phyloP scores from a whole-genome alignment of 2,888 invertebrate species.

The Cerastis leucographa region DNA sequence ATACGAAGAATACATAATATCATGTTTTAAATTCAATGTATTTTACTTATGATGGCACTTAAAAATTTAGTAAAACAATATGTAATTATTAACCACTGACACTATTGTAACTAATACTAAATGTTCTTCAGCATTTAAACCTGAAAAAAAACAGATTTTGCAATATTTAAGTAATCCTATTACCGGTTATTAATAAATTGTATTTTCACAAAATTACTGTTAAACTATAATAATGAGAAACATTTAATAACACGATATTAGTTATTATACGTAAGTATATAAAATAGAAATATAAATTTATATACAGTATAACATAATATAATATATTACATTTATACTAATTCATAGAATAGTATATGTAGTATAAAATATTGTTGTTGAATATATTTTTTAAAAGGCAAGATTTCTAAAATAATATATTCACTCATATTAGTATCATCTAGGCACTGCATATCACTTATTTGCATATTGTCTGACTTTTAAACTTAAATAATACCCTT shows the following conservation, averaged over 20 bases:
- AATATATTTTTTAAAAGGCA: conserved; percentile 47
- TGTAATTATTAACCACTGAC: conserved; percentile 3
- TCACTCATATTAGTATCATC: conserved; percentile 35
- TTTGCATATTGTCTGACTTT: conserved; percentile 55
- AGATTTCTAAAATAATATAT: conserved; percentile 55
- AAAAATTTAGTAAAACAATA: conserved; percentile 27
- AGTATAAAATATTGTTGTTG: conserved; percentile 47
- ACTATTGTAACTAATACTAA: conserved; percentile 37
- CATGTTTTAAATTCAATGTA: conserved; percentile 51
- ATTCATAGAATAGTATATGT: conserved; percentile 57
- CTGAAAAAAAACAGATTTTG: conserved; percentile 12
- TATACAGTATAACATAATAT: conserved; percentile 40
- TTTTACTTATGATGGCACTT: conserved; percentile 57
- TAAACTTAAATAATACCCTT: conserved; percentile 48
- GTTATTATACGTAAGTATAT: conserved; percentile 43
- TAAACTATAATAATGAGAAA: conserved; percentile 47
- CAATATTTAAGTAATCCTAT: conserved; percentile 12
- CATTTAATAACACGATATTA: conserved; percentile 48
- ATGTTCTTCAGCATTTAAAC: conserved; percentile 17
- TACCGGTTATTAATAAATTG: conserved; percentile 32
- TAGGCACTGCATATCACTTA: conserved; percentile 62
- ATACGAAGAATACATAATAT: conserved; percentile 39
- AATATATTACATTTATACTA: conserved; percentile 54
- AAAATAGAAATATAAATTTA: conserved; percentile 34
- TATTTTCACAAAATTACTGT: conserved; percentile 54